Evolutionary conservation across 2,797 vertebrate genomes (phyloP), one percentile per base, ranked within the genome.

Genomic region (Rhodeus uyekii): DNA sequence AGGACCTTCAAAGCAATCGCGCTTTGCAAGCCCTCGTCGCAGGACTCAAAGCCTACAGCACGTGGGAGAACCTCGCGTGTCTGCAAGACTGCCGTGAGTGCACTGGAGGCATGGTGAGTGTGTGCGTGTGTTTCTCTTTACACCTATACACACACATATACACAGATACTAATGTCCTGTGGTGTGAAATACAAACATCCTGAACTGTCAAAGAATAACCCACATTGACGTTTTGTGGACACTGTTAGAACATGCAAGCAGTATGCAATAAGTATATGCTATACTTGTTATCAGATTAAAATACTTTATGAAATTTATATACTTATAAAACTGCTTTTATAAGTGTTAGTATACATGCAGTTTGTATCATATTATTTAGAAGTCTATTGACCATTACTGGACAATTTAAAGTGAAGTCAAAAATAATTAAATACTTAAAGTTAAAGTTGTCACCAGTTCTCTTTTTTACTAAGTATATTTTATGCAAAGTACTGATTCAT

Each of bases 21-120:
- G 39, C 82, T 0, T 88, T 92, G 55, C 91, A 93, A 86, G 92
- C 88, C 0, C 82, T 94, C n/a, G 85, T 92, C 24, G 91, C 89
- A 0, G 92, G 92, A 1, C 90, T 93, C 42, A 93, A 94, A 84
- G 93, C 91, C 50, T 93, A 89, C 78, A 93, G 93, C 72, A 93
- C 91, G 9, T 92, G 92, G 91, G 88, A 90, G 82, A 93, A 91
- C 0, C 8, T 91, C 6, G 22, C 82, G 24, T 94, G 92, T 80
- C 83, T 93, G 32, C 92, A 94, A 83, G 92, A 92, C 69, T 93
- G 92, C 27, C 83, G 85, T 0, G 90, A 93, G 73, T 92, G 92
- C 74, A 92, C 92, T 0, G 88, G 92, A 3, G 92, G 90, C 74
- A 91, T 92, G 92, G 92, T 93, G 71, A 83, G 83, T 74, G 16